phyloP scores from a whole-genome alignment of 2,113 vertebrate genomes.

The Gasterosteus nipponicus region DNA sequence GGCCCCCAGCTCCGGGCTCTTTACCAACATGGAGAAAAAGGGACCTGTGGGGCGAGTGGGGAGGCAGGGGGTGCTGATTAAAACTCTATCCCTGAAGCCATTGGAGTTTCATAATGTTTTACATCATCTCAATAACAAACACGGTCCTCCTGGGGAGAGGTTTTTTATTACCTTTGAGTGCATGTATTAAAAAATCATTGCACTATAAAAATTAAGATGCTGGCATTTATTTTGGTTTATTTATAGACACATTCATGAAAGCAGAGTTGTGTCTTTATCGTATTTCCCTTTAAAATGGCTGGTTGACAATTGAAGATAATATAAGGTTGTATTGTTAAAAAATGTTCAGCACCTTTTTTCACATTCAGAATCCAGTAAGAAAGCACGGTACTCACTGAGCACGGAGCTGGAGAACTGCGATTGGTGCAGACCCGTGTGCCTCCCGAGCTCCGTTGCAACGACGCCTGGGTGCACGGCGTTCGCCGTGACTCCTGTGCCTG shows the following conservation, averaged over 20 bases:
- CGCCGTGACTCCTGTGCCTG: slow-evolving; percentile 85
- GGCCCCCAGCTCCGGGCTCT: slow-evolving; percentile 84
- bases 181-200: slow-evolving; percentile 21
- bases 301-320: no score
- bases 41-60: slow-evolving; percentile 75
- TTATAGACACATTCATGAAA: no score
- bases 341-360: no score
- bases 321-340: no score
- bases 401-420: slow-evolving; percentile 84
- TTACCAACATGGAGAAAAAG: slow-evolving; percentile 86
- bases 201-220: neutral
- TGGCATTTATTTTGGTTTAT: no score
- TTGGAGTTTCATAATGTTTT: neutral
- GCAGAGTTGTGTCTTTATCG: no score
- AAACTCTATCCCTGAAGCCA: neutral
- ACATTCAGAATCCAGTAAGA: slow-evolving; percentile 23
- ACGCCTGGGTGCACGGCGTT: slow-evolving; percentile 88
- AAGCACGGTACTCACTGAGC: slow-evolving; percentile 79
- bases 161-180: slow-evolving; percentile 26
- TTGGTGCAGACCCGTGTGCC: slow-evolving; percentile 86
- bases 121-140: slow-evolving; percentile 9
- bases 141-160: neutral
- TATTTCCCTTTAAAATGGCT: no score
- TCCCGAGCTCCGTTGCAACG: slow-evolving; percentile 86
- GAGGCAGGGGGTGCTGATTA: neutral